Base-by-base conservation (phyloP, 2,113 vertebrate species). In the Pachyramphus minor region DNA sequence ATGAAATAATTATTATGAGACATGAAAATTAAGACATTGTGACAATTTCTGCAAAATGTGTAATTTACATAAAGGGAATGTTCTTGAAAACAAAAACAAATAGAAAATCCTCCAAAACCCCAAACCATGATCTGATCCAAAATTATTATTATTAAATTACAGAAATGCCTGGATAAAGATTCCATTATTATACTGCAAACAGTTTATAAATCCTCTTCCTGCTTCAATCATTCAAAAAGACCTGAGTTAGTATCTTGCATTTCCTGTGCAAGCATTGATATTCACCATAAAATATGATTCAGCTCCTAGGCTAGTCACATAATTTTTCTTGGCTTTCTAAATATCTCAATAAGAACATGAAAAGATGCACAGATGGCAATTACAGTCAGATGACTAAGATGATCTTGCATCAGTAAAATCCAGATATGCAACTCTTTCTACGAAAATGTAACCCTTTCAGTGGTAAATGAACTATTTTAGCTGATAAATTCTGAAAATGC, bases 341-440 rank as follows among this genome's bases (percentile, higher is more conserved):
- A 82, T 64, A 84, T 94, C 96, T 96, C 73, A 78, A 53, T 82
- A 90, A 96, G 90, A 97, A 94, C 81, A 91, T 79, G 84, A 94
- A 96, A 96, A 96, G 93, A 96, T 73, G 77, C 84, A 90, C 96
- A 96, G 91, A 96, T 96, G 95, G 95, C 64, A 96, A 78, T 37
- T 80, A 87, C 8, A 94, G 74, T 93, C 86, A 96, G 94, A 95
- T 93, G 95, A 92, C 91, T 95, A 94, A 96, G 79, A 93, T 58
- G 76, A 88, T 96, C 78, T 93, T 69, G 53, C 75, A 96, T 56
- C 75, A 96, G 79, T 93, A 90, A 89, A 92, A 92, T 42, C 52
- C 64, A 92, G 59, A 92, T 75, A 95, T 68, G 49, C 45, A 89
- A 73, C 72, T 87, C 72, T 67, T 83, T 81, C 94, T 68, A 75